Conservation (phyloP, 1,140 invertebrate genomes). For the Thaumatotibia leucotreta region DNA sequence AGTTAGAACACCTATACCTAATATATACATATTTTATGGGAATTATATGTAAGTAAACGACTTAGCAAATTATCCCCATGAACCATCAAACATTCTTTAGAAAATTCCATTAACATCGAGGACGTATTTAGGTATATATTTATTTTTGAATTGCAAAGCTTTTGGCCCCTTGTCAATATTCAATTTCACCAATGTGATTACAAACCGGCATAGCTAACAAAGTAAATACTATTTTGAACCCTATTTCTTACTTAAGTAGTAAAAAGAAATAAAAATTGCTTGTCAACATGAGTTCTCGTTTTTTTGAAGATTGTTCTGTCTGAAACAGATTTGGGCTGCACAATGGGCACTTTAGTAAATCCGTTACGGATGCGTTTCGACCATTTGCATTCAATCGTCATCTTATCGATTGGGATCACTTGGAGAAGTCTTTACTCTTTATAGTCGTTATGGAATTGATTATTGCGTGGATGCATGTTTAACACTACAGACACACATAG, state of each 20-base stretch:
- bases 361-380: slow-evolving; percentile 2
- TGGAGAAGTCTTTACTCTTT: not conserved
- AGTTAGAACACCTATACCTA: too few relatives aligned
- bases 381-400: slow-evolving; percentile 10
- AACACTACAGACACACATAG: not conserved
- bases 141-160: slow-evolving; percentile 1
- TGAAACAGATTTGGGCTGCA: not conserved
- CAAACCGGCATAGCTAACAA: not conserved
- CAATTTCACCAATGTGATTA: not conserved
- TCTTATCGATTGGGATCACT: not conserved
- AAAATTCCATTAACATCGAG: slow-evolving; percentile 2
- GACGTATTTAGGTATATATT: not conserved
- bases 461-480: not conserved
- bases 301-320: not conserved
- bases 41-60: not conserved
- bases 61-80: not conserved
- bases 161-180: slow-evolving; percentile 1
- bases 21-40: too few relatives aligned
- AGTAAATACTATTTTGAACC: not conserved
- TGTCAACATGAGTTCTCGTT: not conserved
- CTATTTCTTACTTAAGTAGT: too few relatives aligned
- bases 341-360: slow-evolving; percentile 11
- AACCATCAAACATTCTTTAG: not conserved
- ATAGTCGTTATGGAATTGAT: not conserved
- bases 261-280: too few relatives aligned